Percentiles rank a stretch among this genome's conserved stretches.
These are phyloP conservation scores for Lanistes nyassanus DNA, from an alignment of 1,140 invertebrate genomes.

Conservation along the genomic window DNA sequence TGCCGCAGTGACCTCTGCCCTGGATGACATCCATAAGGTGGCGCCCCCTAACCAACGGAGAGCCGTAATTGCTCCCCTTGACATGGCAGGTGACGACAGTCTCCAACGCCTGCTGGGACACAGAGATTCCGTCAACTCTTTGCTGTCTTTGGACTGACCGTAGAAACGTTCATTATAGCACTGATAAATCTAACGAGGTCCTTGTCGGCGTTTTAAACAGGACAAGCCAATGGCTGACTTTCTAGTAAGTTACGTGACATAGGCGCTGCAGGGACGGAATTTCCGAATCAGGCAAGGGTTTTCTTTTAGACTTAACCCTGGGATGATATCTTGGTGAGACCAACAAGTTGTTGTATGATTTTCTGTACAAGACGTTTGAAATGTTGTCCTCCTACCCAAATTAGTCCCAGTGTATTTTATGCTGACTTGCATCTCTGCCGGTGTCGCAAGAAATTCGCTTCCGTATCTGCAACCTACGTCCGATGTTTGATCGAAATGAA, in stretches of 20 bases:
- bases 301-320: neutral
- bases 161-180: neutral
- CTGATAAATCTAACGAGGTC: neutral
- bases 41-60: conserved; percentile 8
- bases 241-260: neutral
- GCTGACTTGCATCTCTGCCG: too few species aligned
- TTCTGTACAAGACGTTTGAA: too few species aligned
- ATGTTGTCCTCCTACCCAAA: too few species aligned
- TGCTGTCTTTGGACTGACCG: too few species aligned
- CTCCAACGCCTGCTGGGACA: conserved; percentile 4
- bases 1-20: conserved; percentile 17
- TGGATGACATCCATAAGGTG: conserved; percentile 17
- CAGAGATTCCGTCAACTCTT: neutral
- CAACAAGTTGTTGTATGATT: neutral
- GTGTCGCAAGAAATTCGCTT: too few species aligned
- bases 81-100: conserved; percentile 7
- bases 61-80: neutral
- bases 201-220: neutral
- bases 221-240: neutral
- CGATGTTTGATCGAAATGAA: neutral
- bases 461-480: too few species aligned
- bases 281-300: too few species aligned
- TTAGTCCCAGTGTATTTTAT: too few species aligned
- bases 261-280: too few species aligned
- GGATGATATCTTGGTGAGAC: neutral